Evolutionary conservation across 2,113 vertebrate genomes (phyloP).

Genomic region (Panthera tigris): DNA sequence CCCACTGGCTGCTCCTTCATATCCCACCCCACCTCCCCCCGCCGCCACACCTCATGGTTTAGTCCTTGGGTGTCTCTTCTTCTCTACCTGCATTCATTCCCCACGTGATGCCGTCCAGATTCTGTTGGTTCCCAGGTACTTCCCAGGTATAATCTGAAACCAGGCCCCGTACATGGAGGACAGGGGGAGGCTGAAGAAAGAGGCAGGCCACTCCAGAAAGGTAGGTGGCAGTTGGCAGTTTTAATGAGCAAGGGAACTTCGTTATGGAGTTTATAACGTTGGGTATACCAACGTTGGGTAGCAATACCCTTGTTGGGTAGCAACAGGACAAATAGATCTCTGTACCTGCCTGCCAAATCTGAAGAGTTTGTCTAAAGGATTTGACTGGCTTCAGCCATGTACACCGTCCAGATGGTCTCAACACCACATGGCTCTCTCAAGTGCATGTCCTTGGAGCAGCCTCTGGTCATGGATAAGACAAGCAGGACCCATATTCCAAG

Average conservation of each 20-base stretch:
- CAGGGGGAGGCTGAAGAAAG: not conserved
- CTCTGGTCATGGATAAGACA: not conserved
- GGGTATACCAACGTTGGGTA: too few relatives aligned
- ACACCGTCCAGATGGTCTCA: not conserved
- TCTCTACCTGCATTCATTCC: not conserved
- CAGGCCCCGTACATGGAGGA: not conserved
- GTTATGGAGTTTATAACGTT: too few relatives aligned
- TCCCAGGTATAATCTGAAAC: not conserved
- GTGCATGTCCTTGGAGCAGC: not conserved
- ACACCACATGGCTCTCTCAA: not conserved
- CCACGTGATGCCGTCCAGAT: not conserved
- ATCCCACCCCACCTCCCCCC: rapidly evolving
- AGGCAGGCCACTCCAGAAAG: not conserved
- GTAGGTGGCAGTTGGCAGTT: not conserved
- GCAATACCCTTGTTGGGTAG: not conserved
- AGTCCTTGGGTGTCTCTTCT: not conserved
- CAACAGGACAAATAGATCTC: not conserved
- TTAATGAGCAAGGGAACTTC: not conserved
- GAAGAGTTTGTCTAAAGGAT: not conserved
- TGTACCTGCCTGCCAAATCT: not conserved
- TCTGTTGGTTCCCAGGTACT: not conserved
- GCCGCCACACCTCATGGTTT: not conserved
- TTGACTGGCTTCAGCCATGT: not conserved
- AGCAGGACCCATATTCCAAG: not conserved
- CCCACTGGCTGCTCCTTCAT: not conserved